phyloP scores from a whole-genome alignment of 2,113 vertebrate species.

The Oenanthe melanoleuca region DNA sequence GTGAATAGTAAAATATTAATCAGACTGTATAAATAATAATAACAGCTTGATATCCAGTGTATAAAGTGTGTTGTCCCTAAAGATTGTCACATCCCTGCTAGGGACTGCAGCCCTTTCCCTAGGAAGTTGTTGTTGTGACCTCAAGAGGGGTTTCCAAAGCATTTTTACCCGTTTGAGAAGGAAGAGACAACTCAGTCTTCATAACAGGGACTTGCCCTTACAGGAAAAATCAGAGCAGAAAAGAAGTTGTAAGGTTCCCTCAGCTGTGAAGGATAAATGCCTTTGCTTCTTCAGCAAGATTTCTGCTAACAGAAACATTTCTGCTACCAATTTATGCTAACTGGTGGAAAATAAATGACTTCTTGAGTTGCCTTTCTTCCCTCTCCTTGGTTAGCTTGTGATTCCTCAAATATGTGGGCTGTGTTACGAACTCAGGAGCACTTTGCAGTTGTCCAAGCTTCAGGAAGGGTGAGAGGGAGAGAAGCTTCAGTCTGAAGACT shows the following conservation, averaged over 20 bases:
- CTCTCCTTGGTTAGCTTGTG: neutral
- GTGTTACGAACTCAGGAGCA: neutral
- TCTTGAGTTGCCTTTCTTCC: neutral
- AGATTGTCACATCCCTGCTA: neutral
- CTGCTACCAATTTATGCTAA: neutral
- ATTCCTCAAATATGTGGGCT: neutral
- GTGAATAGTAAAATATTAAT: neutral
- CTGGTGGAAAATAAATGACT: neutral
- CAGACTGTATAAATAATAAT: neutral
- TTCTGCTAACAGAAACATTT: neutral
- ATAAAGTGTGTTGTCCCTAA: neutral
- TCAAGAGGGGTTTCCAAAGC: neutral
- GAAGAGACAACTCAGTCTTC: neutral
- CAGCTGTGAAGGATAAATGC: neutral
- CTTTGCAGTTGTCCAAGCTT: neutral
- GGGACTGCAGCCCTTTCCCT: neutral
- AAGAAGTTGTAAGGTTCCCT: neutral
- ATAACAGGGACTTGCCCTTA: neutral
- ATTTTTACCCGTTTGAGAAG: neutral
- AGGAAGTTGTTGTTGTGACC: neutral
- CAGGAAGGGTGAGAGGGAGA: neutral
- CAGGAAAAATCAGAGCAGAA: neutral
- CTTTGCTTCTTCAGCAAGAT: neutral
- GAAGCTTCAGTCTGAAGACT: neutral
- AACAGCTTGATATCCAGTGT: neutral